Evolutionary conservation across 2,797 vertebrate genomes (phyloP).

Genomic region (Siniperca undulata): DNA sequence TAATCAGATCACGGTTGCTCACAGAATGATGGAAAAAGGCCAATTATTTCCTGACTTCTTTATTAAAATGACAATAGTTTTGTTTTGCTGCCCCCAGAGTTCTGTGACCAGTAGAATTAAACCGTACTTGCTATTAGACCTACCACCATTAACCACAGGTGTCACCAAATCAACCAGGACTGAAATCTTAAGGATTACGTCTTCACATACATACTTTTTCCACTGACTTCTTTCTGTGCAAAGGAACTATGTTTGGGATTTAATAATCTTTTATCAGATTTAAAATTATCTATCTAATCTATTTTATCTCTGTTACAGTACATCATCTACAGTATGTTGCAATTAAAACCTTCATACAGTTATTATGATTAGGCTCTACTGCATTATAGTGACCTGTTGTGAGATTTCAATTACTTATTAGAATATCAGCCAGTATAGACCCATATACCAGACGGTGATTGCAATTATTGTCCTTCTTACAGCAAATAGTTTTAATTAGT

Average conservation of each 20-base stretch:
- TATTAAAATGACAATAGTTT: too few species aligned
- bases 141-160: too few species aligned
- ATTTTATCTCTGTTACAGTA: constrained; percentile 12
- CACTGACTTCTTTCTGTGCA: neutral
- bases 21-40: too few species aligned
- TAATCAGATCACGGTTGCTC: too few species aligned
- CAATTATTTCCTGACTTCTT: too few species aligned
- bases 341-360: constrained; percentile 31
- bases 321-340: constrained; percentile 6
- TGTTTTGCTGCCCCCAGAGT: too few species aligned
- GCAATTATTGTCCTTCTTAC: constrained; percentile 12
- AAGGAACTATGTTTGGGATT: neutral
- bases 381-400: constrained; percentile 27
- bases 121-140: too few species aligned
- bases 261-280: constrained; percentile 10
- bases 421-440: constrained; percentile 12
- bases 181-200: neutral
- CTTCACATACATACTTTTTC: neutral
- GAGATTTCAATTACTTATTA: constrained; percentile 24
- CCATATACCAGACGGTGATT: constrained; percentile 6
- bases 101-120: too few species aligned
- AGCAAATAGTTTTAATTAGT: constrained; percentile 7
- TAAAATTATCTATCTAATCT: constrained; percentile 1
- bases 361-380: constrained; percentile 30
- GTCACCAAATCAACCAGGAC: too few species aligned